Evolutionary conservation across 2,113 vertebrate species (phyloP).

Genomic region (Elaphurus davidianus): DNA sequence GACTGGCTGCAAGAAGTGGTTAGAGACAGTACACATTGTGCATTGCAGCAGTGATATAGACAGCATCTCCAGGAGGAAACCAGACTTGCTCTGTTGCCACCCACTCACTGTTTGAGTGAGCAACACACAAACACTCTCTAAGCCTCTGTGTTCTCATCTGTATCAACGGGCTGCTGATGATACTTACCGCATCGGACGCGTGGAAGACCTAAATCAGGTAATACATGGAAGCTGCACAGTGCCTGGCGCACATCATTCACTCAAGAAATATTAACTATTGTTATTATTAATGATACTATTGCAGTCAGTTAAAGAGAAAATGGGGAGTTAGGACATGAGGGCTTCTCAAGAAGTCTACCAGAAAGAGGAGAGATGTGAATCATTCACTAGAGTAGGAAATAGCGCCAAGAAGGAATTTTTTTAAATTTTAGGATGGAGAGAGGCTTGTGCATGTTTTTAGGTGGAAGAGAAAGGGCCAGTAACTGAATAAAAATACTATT

Average conservation of each 20-base stretch:
- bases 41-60: neutral
- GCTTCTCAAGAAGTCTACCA: neutral
- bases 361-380: neutral
- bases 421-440: neutral
- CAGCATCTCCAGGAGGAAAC: neutral
- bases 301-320: neutral
- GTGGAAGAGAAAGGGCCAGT: neutral
- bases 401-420: neutral
- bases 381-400: neutral
- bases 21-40: neutral
- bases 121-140: neutral
- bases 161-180: neutral
- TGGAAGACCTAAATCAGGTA: neutral
- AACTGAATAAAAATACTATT: conserved; percentile 41
- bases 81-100: neutral
- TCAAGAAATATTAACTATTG: neutral
- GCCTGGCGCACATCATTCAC: neutral
- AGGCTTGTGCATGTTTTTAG: conserved; percentile 14
- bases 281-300: neutral
- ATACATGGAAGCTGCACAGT: neutral
- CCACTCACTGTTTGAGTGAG: neutral
- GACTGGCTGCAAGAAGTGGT: neutral
- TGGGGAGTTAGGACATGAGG: neutral
- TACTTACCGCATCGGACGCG: neutral
- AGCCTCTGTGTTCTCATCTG: neutral